Base-by-base conservation (phyloP, 2,888 invertebrate species). In the Chalcosyrphus nemorum region DNA sequence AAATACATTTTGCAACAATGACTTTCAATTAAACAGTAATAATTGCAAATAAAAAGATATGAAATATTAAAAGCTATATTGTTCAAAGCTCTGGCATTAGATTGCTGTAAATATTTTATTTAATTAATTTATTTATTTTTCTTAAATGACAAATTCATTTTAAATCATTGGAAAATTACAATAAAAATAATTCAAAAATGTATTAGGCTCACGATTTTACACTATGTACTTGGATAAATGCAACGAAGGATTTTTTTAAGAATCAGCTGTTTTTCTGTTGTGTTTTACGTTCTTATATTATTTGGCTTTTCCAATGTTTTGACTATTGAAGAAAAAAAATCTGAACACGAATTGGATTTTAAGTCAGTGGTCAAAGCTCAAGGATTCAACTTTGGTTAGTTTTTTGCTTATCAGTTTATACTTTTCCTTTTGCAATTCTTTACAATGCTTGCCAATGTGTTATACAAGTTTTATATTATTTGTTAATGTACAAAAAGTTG, bases 11-110 rank as follows among this genome's bases (percentile, higher is more conserved):
- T 75, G 84, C 84, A 84, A 80, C 74, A 78, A 78, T 80, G 65
- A 80, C 68, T 78, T 81, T 81, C 27, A 71, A 77, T 71, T 32
- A 63, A 61, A 21, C 65, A 50, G 43, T 29, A 6, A 38, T 41
- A 43, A 63, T 35, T 50, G 45, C 54, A 68, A 72, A 24, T 24
- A 32, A 66, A 7, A n/a, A 32, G 11, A 9, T 45, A 32, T 7
- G 52, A 15, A 21, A 50, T 66, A 27, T 84, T 74, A 27, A 63
- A 84, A 84, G 74, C 68, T 84, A 63, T 68, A 80, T 84, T 80
- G 84, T 84, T 84, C 43, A 65, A 75, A 68, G 84, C 74, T 82
- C 71, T 84, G 84, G 84, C 84, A 84, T 65, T 84, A 80, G 81
- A 81, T 76, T 81, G 80, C 85, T 85, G 81, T 75, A 85, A 71